Evolutionary conservation across 2,888 invertebrate genomes (phyloP).

Genomic region (Drosophila cracens): DNA sequence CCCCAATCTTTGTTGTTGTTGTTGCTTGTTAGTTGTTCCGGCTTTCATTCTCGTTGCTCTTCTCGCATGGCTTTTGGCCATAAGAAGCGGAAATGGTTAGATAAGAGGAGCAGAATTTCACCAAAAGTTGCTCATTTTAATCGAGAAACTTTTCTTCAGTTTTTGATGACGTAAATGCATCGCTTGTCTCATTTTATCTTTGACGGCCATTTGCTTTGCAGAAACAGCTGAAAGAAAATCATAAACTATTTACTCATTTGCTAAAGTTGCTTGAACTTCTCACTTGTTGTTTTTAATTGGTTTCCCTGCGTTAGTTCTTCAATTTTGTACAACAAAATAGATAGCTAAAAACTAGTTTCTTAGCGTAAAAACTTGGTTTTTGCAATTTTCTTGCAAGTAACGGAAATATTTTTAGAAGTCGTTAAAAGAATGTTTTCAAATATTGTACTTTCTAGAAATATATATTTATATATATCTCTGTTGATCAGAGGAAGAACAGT

Average conservation of each 20-base stretch:
- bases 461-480: not conserved
- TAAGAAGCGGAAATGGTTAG: conserved; percentile 72
- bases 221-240: conserved; percentile 11
- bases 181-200: conserved; percentile 28
- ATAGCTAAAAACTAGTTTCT: not conserved
- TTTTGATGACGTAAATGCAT: conserved; percentile 35
- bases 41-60: conserved; percentile 22
- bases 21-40: conserved; percentile 42
- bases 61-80: conserved; percentile 26
- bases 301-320: not conserved
- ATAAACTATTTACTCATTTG: conserved; percentile 18
- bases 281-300: conserved; percentile 30
- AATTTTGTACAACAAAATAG: not conserved
- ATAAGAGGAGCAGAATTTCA: conserved; percentile 59
- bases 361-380: not conserved
- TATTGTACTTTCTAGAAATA: no score
- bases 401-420: not conserved
- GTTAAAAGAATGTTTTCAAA: not conserved
- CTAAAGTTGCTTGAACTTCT: conserved; percentile 8
- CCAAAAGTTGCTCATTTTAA: conserved; percentile 75
- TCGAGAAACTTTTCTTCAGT: conserved; percentile 69
- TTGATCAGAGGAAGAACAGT: not conserved
- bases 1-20: conserved; percentile 28
- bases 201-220: conserved; percentile 15
- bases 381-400: not conserved